Evolutionary conservation across 2,888 invertebrate genomes (phyloP).

Genomic region (Tetanocera ferruginea): DNA sequence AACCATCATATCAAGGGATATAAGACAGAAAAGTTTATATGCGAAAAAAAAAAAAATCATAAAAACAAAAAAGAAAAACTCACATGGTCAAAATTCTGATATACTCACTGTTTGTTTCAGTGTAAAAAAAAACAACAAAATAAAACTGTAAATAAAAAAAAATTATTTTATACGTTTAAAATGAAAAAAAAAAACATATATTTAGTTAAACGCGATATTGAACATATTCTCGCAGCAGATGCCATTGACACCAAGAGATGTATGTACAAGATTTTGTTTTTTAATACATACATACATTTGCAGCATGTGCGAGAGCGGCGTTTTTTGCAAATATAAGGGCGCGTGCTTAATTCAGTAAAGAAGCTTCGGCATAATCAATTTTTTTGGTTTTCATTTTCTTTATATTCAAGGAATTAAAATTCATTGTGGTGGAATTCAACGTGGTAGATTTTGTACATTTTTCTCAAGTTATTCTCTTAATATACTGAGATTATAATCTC

Average conservation of each 20-base stretch:
- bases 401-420: background rate
- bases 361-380: background rate
- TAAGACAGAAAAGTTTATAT: background rate
- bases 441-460: too few species aligned
- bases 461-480: too few species aligned
- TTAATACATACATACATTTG: background rate
- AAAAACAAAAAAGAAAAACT: background rate
- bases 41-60: background rate
- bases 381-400: too few species aligned
- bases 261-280: background rate
- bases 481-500: too few species aligned
- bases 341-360: background rate
- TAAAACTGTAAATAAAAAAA: background rate
- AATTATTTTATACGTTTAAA: background rate
- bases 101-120: too few species aligned
- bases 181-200: background rate
- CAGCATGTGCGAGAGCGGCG: background rate
- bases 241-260: slow-evolving; percentile 28
- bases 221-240: slow-evolving; percentile 18
- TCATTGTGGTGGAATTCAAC: too few species aligned
- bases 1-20: background rate
- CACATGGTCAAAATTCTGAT: too few species aligned
- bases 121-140: too few species aligned
- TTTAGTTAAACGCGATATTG: slow-evolving; percentile 20
- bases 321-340: background rate